Conservation (phyloP, 2,797 vertebrate genomes). For the Brachymystax lenok region DNA sequence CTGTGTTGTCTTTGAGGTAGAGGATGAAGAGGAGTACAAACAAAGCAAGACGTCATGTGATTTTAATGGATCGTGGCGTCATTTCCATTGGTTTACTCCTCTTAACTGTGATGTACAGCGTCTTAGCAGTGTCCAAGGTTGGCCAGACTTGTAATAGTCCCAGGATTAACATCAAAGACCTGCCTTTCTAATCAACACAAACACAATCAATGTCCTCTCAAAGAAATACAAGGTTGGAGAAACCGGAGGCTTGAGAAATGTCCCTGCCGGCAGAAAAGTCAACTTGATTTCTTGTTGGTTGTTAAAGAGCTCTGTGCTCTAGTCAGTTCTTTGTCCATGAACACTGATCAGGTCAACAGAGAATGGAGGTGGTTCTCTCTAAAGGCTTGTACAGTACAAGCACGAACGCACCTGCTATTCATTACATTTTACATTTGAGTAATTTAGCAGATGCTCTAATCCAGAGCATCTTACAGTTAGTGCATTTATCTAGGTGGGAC, state of each 20-base stretch:
- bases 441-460: too few species aligned
- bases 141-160: background rate
- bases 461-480: too few species aligned
- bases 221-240: conserved; percentile 29
- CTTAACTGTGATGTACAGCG: background rate
- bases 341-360: conserved; percentile 50
- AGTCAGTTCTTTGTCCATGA: conserved; percentile 51
- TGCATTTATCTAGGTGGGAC: too few species aligned
- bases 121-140: conserved; percentile 1
- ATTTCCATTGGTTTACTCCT: conserved; percentile 8
- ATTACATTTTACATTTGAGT: too few species aligned
- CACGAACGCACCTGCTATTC: conserved; percentile 2
- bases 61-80: conserved; percentile 40
- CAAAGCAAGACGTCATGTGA: conserved; percentile 49
- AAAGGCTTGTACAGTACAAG: conserved; percentile 70
- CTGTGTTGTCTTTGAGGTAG: background rate
- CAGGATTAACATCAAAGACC: conserved; percentile 62
- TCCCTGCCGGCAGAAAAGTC: conserved; percentile 28
- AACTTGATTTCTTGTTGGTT: conserved; percentile 27
- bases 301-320: conserved; percentile 41
- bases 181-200: conserved; percentile 42
- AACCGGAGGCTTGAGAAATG: conserved; percentile 39
- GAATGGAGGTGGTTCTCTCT: conserved; percentile 55
- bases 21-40: conserved; percentile 6
- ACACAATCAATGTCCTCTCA: conserved; percentile 57